These are phyloP conservation scores for Drosophila yooni DNA, from an alignment of 2,888 invertebrate genomes.

Conservation along the genomic window DNA sequence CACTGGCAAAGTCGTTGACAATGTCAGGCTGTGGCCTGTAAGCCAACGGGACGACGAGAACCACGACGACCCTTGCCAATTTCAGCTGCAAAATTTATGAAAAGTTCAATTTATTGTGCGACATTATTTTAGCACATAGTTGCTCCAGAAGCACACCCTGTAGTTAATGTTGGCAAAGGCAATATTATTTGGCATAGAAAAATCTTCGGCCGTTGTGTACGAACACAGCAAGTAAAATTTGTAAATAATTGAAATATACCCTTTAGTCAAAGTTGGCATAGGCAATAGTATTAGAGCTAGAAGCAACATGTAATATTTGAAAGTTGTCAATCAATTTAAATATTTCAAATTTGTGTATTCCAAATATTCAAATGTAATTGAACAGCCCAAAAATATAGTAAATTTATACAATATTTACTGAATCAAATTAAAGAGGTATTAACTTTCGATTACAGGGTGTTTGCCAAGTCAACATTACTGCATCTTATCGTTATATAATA, in stretches of 20 bases:
- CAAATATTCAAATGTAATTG: background rate
- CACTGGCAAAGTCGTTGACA: slow-evolving; percentile 72
- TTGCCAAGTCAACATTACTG: background rate
- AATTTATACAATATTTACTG: background rate
- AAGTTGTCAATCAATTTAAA: background rate
- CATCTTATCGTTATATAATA: slow-evolving; percentile 48
- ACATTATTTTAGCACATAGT: slow-evolving; percentile 74
- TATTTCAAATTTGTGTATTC: background rate
- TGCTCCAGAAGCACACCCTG: slow-evolving; percentile 31
- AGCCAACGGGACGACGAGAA: slow-evolving; percentile 3
- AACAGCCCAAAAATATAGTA: background rate
- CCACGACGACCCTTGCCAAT: slow-evolving; percentile 64
- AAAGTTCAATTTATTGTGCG: slow-evolving; percentile 78
- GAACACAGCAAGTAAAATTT: background rate
- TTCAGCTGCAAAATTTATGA: slow-evolving; percentile 76
- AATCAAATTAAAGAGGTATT: too few relatives aligned
- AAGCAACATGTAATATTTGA: background rate
- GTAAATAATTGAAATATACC: background rate
- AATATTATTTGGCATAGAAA: background rate
- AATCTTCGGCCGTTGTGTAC: background rate
- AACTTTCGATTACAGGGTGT: slow-evolving; percentile 3
- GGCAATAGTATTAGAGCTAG: background rate
- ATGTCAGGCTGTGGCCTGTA: slow-evolving; percentile 56
- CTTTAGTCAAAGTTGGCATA: background rate
- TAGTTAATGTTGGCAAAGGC: background rate